phyloP scores from a whole-genome alignment of 2,797 vertebrate genomes.

The Mallotus villosus region DNA sequence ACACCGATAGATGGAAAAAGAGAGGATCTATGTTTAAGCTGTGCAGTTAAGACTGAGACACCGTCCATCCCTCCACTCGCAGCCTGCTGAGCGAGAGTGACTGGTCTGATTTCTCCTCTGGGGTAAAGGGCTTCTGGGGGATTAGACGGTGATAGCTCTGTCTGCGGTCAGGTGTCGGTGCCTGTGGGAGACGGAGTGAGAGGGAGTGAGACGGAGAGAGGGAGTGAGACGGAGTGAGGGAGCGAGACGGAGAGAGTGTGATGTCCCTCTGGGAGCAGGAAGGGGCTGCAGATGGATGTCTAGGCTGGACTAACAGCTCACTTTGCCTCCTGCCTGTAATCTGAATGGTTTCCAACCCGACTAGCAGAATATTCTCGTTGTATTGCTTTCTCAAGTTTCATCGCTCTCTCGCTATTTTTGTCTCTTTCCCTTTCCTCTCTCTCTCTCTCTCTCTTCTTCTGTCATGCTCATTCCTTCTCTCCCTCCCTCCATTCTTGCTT shows the following conservation, averaged over 20 bases:
- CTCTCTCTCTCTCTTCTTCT: background rate
- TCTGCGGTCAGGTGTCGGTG: background rate
- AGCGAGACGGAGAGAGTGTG: background rate
- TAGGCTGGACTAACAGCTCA: background rate
- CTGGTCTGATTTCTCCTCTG: background rate
- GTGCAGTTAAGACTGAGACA: no score
- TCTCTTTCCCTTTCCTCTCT: slow-evolving; percentile 2
- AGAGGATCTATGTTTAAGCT: background rate
- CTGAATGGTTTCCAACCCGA: slow-evolving; percentile 5
- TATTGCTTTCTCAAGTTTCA: background rate
- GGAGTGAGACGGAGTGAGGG: background rate
- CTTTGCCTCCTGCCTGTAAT: no score
- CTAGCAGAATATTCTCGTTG: slow-evolving; percentile 1
- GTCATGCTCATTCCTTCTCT: background rate
- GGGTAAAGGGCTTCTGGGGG: background rate
- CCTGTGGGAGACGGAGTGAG: background rate
- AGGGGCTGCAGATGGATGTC: background rate
- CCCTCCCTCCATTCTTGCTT: slow-evolving; percentile 9
- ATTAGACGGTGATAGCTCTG: background rate
- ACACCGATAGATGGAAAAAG: background rate
- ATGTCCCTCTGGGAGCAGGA: background rate
- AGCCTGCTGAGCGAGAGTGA: background rate
- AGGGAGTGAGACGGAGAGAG: background rate
- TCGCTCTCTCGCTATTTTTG: no score
- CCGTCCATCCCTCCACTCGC: background rate